A percentile compares a stretch with the other conserved stretches of the same genome.
Evolutionary conservation across 2,797 vertebrate species (phyloP).

Genomic region (Syngnathus acus): DNA sequence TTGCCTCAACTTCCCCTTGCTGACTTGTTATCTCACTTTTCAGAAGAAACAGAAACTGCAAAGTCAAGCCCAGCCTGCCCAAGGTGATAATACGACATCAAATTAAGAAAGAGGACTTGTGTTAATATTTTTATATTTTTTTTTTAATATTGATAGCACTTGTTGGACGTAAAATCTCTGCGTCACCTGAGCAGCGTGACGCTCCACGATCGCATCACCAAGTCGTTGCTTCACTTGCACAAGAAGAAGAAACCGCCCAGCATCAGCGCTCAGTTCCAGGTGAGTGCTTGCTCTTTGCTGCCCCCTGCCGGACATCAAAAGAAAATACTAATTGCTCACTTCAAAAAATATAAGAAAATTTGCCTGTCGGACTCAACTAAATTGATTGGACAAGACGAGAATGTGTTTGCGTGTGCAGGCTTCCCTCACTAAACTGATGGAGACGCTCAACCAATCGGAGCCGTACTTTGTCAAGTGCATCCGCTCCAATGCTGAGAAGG

Average conservation of each 20-base stretch:
- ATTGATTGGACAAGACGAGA: not conserved
- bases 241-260: constrained; percentile 97
- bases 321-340: too few species aligned
- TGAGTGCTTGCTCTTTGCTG: constrained; percentile 40
- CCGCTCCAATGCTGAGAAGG: constrained; percentile 95
- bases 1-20: not conserved
- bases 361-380: too few species aligned
- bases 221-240: constrained; percentile 90
- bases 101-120: not conserved
- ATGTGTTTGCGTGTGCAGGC: constrained; percentile 62
- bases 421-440: constrained; percentile 93
- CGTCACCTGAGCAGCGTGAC: constrained; percentile 88
- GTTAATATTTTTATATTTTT: not conserved
- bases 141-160: constrained; percentile 65
- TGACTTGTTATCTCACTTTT: constrained; percentile 10
- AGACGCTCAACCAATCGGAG: constrained; percentile 91
- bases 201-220: constrained; percentile 92
- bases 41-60: constrained; percentile 90
- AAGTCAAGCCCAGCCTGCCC: constrained; percentile 81
- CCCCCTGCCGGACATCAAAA: constrained; percentile 27
- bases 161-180: constrained; percentile 90
- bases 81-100: constrained; percentile 73
- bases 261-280: constrained; percentile 96
- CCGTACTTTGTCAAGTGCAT: constrained; percentile 97
- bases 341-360: too few species aligned